Conservation (phyloP, 2,797 vertebrate species). For the Furcifer pardalis region DNA sequence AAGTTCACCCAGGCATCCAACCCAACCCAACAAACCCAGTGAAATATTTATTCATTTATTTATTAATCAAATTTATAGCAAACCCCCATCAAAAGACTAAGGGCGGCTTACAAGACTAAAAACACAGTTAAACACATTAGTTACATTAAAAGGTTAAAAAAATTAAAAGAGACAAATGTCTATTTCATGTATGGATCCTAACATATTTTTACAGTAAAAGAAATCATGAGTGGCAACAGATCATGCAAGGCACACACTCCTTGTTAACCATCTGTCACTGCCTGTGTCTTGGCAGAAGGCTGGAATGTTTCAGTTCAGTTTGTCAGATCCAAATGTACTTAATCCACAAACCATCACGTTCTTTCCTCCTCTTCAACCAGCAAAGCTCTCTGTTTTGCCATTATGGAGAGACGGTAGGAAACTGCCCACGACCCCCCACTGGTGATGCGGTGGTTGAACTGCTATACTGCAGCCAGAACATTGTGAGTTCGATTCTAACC, state of each 20-base stretch:
- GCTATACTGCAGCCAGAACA: no score
- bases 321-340: not conserved
- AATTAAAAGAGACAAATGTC: not conserved
- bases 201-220: not conserved
- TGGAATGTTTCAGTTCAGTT: not conserved
- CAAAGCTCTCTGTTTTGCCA: not conserved
- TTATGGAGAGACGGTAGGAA: not conserved
- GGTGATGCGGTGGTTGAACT: no score
- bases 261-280: not conserved
- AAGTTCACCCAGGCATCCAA: not conserved
- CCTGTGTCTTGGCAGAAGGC: not conserved
- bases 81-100: no score
- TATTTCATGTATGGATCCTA: not conserved
- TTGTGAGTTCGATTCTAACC: no score
- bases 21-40: no score
- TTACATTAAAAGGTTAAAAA: no score
- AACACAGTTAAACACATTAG: no score
- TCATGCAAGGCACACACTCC: no score
- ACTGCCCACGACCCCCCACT: no score
- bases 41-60: no score
- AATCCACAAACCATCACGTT: not conserved
- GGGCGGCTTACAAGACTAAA: no score
- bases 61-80: no score
- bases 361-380: not conserved
- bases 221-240: not conserved